Evolutionary conservation across 1,140 invertebrate genomes (phyloP).

Genomic region (Bombus waltoni): DNA sequence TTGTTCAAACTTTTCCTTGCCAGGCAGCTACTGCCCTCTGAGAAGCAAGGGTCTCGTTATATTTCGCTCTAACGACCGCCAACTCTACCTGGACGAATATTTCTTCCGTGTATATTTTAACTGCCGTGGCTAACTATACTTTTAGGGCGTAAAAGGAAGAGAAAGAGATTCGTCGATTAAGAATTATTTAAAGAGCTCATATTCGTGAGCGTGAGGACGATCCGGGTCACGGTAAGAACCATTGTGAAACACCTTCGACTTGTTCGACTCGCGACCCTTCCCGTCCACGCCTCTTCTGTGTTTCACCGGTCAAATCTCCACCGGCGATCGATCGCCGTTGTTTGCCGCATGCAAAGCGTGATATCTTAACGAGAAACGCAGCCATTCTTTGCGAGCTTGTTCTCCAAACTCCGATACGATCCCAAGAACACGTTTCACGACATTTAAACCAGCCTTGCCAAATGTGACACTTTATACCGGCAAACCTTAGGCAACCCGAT

Average conservation of each 20-base stretch:
- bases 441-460: neutral
- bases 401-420: neutral
- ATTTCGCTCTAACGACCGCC: neutral
- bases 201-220: slow-evolving; percentile 16
- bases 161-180: neutral
- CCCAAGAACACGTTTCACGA: neutral
- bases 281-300: slow-evolving; percentile 39
- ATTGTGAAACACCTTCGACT: slow-evolving; percentile 3
- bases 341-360: no score
- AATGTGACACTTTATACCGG: neutral
- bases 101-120: no score
- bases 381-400: neutral
- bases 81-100: neutral
- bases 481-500: neutral
- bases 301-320: neutral
- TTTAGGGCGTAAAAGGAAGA: neutral
- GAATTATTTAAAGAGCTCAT: neutral
- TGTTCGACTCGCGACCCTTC: neutral
- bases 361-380: neutral
- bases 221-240: neutral
- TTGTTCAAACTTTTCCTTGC: neutral
- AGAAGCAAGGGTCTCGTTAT: neutral
- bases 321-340: slow-evolving; percentile 2
- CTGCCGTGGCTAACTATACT: neutral
- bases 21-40: slow-evolving; percentile 55